A percentile compares a stretch with the other conserved stretches of the same genome.
Conservation (phyloP, 2,888 invertebrate genomes). For the Abrostola triplasia region DNA sequence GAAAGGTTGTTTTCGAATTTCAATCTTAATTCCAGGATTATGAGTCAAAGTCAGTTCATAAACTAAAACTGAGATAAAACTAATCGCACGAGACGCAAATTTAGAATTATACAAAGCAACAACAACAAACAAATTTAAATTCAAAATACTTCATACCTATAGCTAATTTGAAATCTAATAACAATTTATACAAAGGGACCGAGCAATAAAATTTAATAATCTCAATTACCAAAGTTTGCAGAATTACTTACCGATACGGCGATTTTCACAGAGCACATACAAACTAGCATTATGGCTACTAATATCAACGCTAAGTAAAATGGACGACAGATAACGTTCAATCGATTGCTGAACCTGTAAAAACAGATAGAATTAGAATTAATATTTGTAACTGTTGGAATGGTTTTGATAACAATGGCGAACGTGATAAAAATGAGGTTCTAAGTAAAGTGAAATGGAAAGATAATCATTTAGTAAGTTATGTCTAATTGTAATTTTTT, state of each 20-base stretch:
- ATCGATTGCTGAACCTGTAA: slow-evolving; percentile 77
- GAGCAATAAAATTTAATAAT: slow-evolving; percentile 35
- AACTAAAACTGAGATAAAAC: neutral
- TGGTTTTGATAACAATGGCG: slow-evolving; percentile 1
- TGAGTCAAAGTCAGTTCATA: neutral
- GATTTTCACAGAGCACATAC: slow-evolving; percentile 83
- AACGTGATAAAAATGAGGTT: neutral
- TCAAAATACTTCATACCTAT: slow-evolving; percentile 12
- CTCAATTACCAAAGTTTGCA: slow-evolving; percentile 26
- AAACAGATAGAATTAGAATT: slow-evolving; percentile 21
- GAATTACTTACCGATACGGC: slow-evolving; percentile 77
- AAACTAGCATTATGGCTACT: slow-evolving; percentile 77
- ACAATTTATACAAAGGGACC: slow-evolving; percentile 34
- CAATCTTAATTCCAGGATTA: too few relatives aligned
- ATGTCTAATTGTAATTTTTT: neutral
- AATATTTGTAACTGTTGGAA: slow-evolving; percentile 8
- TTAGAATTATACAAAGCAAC: neutral
- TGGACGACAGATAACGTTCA: slow-evolving; percentile 78
- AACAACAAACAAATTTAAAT: slow-evolving; percentile 5
- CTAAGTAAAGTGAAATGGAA: neutral
- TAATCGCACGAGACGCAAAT: neutral
- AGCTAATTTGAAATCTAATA: slow-evolving; percentile 19
- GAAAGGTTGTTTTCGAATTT: too few relatives aligned
- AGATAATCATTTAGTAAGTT: neutral
- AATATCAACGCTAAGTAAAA: slow-evolving; percentile 79